A percentile compares a stretch with the other conserved stretches of the same genome.
These are phyloP conservation scores for Sylvietta virens DNA, from an alignment of 2,113 vertebrate genomes.

Conservation along the genomic window DNA sequence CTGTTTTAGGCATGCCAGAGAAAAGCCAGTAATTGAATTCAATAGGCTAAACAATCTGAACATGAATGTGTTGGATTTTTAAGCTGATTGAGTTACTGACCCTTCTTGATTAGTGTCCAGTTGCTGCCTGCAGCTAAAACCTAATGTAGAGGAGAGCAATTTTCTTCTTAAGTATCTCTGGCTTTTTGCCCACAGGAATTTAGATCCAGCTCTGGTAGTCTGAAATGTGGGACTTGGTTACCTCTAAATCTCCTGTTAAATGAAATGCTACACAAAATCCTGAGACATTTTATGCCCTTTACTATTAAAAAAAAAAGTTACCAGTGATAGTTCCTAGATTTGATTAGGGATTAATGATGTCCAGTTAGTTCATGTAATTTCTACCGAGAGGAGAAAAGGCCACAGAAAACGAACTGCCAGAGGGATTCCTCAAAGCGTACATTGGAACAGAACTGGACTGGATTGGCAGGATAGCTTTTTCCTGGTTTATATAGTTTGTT, in stretches of 20 bases:
- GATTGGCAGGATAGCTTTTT: not conserved
- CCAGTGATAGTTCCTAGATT: not conserved
- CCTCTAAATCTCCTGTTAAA: not conserved
- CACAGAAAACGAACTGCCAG: not conserved
- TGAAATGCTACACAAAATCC: not conserved
- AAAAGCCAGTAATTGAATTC: not conserved
- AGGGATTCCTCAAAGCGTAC: not conserved
- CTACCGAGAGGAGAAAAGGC: not conserved
- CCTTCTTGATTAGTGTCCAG: not conserved
- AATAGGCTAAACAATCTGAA: not conserved
- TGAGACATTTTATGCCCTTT: not conserved
- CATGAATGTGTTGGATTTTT: not conserved
- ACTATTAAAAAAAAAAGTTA: not conserved
- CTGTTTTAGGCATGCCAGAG: not conserved
- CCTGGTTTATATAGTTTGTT: not conserved
- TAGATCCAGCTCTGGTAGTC: not conserved
- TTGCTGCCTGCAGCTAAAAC: not conserved
- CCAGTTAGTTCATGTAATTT: not conserved
- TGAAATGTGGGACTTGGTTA: not conserved
- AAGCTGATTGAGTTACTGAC: not conserved
- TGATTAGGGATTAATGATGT: not conserved
- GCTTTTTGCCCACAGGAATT: not conserved
- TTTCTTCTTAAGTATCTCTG: not conserved
- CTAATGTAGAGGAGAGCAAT: not conserved
- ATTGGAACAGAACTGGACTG: not conserved